phyloP scores from a whole-genome alignment of 30 jellyfish, hydroid and myxozoan species.

The Hydractinia echinata region DNA sequence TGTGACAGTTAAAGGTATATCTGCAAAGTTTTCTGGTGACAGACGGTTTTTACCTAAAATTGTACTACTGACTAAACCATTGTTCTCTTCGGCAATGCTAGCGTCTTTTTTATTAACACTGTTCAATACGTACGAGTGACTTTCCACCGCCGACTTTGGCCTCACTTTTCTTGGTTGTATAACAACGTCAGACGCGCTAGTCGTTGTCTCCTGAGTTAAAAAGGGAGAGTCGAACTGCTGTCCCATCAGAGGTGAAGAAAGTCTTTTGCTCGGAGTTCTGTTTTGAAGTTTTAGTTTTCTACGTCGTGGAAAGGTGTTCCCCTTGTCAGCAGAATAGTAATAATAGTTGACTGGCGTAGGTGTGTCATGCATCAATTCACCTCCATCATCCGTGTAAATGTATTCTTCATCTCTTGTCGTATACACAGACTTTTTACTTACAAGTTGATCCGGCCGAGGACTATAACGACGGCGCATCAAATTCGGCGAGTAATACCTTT shows the following conservation, averaged over 20 bases:
- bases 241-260: constrained; percentile 19
- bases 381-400: background rate
- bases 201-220: background rate
- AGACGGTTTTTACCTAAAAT: background rate
- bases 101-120: background rate
- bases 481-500: constrained; percentile 25
- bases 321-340: constrained; percentile 18
- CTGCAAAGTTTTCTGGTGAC: background rate
- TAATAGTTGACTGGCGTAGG: constrained; percentile 9
- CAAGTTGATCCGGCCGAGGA: constrained; percentile 19
- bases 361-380: background rate
- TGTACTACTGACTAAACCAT: background rate
- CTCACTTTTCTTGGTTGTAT: background rate
- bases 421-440: background rate
- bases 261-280: background rate
- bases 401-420: background rate
- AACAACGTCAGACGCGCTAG: background rate
- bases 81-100: background rate
- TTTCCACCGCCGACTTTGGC: constrained; percentile 12
- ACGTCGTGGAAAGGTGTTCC: constrained; percentile 37
- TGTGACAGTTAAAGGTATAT: background rate
- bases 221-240: constrained; percentile 17
- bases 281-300: background rate
- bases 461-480: constrained; percentile 31
- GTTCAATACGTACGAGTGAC: constrained; percentile 21